Conservation (phyloP, 2,113 vertebrate genomes). For the Cisticola juncidis region DNA sequence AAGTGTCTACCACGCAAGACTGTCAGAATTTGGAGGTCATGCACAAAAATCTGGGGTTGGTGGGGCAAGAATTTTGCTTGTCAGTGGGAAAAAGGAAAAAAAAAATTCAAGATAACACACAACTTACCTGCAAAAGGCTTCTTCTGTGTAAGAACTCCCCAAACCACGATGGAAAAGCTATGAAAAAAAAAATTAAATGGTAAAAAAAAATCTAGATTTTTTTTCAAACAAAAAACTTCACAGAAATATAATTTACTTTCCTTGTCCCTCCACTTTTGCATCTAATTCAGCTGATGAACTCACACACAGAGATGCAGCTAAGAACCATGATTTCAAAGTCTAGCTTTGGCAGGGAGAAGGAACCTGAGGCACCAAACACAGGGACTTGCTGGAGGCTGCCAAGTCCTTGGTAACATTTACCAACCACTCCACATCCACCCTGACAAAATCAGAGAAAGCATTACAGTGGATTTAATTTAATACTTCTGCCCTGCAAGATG, state of each 20-base stretch:
- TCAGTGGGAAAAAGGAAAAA: neutral
- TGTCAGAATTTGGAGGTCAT: neutral
- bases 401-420: neutral
- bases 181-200: constrained; percentile 3
- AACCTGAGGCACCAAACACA: neutral
- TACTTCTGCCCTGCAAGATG: neutral
- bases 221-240: neutral
- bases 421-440: neutral
- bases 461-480: neutral
- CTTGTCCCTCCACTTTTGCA: neutral
- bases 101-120: neutral
- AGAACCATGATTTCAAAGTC: neutral
- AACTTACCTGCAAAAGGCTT: constrained; percentile 93
- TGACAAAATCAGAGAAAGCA: neutral
- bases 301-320: neutral
- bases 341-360: neutral
- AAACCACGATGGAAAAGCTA: constrained; percentile 95
- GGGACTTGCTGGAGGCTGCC: neutral
- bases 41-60: neutral
- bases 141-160: constrained; percentile 95
- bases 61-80: accelerated
- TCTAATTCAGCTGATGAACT: neutral
- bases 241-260: neutral
- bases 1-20: neutral
- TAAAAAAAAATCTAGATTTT: neutral